Evolutionary conservation across 2,797 vertebrate species (phyloP).

Genomic region (Peromyscus nudipes): DNA sequence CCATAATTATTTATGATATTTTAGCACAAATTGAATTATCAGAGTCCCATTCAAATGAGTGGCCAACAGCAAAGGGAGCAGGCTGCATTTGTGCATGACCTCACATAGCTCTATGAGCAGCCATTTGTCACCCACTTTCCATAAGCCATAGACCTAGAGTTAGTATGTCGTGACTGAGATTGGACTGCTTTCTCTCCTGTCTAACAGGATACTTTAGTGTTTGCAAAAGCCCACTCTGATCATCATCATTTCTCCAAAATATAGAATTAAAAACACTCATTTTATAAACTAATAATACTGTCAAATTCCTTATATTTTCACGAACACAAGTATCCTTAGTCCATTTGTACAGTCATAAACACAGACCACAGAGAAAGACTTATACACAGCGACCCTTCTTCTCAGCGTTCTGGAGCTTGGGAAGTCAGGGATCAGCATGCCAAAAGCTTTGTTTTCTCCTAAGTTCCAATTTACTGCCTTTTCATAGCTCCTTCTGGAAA

Average conservation of each 20-base stretch:
- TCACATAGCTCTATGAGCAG: neutral
- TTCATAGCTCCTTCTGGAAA: too few relatives aligned
- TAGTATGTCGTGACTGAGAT: accelerated
- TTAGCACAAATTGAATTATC: neutral
- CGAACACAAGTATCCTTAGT: neutral
- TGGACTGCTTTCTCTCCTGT: neutral
- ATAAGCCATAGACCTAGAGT: neutral
- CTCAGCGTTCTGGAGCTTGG: neutral
- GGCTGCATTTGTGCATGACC: neutral
- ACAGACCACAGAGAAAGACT: neutral
- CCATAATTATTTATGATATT: neutral
- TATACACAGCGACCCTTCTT: neutral
- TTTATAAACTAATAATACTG: neutral
- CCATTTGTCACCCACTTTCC: too few relatives aligned
- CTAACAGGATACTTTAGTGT: neutral
- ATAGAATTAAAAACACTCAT: neutral
- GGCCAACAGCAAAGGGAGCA: neutral
- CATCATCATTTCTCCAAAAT: neutral
- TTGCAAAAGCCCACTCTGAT: neutral
- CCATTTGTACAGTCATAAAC: neutral
- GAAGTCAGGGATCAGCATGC: neutral
- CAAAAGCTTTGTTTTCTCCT: neutral
- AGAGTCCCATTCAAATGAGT: neutral
- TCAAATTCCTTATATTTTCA: neutral
- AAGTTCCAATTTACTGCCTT: neutral